These are phyloP conservation scores for Platycnemis pennipes DNA, from an alignment of 2,888 invertebrate species.

Conservation along the genomic window DNA sequence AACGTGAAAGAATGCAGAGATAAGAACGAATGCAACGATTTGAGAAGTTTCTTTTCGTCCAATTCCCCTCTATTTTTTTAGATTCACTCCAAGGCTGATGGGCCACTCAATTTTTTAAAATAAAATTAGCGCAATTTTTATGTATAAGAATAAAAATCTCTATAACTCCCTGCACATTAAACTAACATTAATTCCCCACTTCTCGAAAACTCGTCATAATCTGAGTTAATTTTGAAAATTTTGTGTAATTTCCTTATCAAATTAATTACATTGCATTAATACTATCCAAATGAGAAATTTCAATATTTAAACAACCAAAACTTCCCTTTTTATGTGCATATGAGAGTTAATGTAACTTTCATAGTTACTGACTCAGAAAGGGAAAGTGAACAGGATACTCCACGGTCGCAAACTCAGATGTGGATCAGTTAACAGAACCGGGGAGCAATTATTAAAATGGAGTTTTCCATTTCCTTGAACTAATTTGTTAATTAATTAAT, in stretches of 20 bases:
- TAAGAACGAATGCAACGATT: too few relatives aligned
- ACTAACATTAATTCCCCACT: neutral
- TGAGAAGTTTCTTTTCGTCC: too few relatives aligned
- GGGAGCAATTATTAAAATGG: conserved; percentile 1
- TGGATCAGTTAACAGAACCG: neutral
- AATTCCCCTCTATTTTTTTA: too few relatives aligned
- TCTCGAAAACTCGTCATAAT: neutral
- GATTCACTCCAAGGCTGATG: too few relatives aligned
- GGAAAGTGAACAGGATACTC: neutral
- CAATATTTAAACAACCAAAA: neutral
- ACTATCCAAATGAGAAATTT: neutral
- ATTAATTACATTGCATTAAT: neutral
- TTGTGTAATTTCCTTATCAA: neutral
- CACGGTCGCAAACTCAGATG: neutral
- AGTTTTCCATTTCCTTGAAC: neutral
- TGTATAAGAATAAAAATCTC: neutral
- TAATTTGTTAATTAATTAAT: conserved; percentile 24
- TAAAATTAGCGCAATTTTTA: too few relatives aligned
- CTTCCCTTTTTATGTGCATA: neutral
- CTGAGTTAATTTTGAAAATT: neutral
- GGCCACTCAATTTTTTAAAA: too few relatives aligned
- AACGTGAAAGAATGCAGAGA: too few relatives aligned
- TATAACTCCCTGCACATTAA: neutral
- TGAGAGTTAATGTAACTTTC: neutral
- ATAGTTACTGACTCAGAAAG: neutral